A percentile compares a stretch with the other conserved stretches of the same genome.
These are phyloP conservation scores for Neogobius melanostomus DNA, from an alignment of 2,113 vertebrate species.

Conservation along the genomic window DNA sequence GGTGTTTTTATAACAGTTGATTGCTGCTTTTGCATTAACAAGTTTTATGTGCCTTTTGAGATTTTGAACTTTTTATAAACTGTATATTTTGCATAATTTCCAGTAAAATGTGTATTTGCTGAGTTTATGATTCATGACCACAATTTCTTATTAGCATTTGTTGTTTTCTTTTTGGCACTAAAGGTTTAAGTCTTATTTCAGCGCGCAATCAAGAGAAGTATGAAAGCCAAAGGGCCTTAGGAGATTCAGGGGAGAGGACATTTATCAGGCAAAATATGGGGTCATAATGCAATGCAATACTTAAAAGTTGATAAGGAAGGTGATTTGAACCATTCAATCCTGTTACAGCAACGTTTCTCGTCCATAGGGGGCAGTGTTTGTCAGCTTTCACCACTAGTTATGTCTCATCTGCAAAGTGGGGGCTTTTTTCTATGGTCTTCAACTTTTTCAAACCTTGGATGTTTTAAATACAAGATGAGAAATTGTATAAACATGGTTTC, in stretches of 20 bases:
- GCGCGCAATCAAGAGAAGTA: not conserved
- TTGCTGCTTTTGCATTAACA: not conserved
- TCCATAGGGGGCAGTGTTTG: constrained; percentile 69
- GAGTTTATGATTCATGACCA: constrained; percentile 6
- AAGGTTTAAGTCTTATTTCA: not conserved
- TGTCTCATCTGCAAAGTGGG: not conserved
- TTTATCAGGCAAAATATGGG: not conserved
- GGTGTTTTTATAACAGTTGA: not conserved
- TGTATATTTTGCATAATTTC: not conserved
- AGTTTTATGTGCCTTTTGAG: not conserved
- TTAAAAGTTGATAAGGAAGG: not conserved
- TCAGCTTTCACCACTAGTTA: not conserved
- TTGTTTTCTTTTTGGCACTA: not conserved
- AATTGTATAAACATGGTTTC: not conserved
- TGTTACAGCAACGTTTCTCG: constrained; percentile 11
- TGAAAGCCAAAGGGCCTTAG: not conserved
- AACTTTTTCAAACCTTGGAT: not conserved
- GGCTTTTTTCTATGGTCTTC: not conserved
- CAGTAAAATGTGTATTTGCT: not conserved
- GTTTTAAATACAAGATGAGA: constrained; percentile 13
- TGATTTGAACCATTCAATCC: too few species aligned
- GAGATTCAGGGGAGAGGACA: not conserved
- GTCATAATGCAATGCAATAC: not conserved
- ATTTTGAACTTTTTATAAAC: not conserved
- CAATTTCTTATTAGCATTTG: not conserved